Evolutionary conservation across 2,797 vertebrate genomes (phyloP).

Genomic region (Typhlichthys eigenmanni): DNA sequence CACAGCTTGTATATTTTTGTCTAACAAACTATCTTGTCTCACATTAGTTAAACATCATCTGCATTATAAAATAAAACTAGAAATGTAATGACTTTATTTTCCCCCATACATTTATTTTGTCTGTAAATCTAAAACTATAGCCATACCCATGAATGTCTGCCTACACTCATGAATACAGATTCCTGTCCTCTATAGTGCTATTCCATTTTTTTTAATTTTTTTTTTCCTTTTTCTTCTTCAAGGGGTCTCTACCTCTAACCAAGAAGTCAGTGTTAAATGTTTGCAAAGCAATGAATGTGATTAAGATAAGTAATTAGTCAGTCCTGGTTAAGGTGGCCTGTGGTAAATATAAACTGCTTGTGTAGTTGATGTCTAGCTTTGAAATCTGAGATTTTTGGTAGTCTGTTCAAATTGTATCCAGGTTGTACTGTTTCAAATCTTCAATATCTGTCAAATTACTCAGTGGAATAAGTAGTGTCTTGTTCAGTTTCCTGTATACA

Average conservation of each 20-base stretch:
- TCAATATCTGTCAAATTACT: not conserved
- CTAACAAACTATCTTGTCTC: not conserved
- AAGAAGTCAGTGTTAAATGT: constrained; percentile 24
- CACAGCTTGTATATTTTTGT: not conserved
- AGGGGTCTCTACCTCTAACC: constrained; percentile 53
- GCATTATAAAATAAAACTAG: no score
- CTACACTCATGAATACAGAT: constrained; percentile 41
- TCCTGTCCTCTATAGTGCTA: constrained; percentile 46
- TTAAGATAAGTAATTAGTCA: constrained; percentile 23
- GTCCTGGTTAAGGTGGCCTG: constrained; percentile 51
- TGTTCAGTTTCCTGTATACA: constrained; percentile 2
- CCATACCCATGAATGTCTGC: constrained; percentile 61
- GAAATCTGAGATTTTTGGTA: constrained; percentile 6
- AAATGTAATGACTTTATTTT: not conserved
- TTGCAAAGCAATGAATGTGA: constrained; percentile 47
- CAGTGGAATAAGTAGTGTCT: not conserved
- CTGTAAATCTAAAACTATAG: constrained; percentile 44
- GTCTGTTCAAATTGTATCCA: not conserved
- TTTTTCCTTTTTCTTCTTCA: constrained; percentile 18
- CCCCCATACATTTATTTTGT: constrained; percentile 13
- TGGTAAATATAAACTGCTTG: not conserved
- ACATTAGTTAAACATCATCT: no score
- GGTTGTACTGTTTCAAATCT: not conserved
- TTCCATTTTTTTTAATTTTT: constrained; percentile 52
- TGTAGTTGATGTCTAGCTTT: constrained; percentile 12